Conservation (phyloP, 1,140 invertebrate species). For the Drosophila bocki region DNA sequence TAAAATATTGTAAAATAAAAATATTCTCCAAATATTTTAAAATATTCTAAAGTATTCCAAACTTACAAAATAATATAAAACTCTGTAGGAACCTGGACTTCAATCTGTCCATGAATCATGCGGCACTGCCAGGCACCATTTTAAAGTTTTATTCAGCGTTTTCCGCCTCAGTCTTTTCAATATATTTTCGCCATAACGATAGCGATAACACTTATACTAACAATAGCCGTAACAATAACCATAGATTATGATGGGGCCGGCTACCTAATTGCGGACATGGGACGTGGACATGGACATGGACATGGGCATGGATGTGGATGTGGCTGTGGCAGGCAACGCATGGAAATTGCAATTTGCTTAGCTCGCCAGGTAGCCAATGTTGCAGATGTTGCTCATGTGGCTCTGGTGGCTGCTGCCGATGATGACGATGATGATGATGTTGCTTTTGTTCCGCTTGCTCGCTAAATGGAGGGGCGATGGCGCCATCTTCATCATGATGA, state of each 20-base stretch:
- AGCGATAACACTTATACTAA: conserved; percentile 41
- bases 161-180: conserved; percentile 21
- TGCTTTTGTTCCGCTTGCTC: conserved; percentile 52
- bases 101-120: background rate
- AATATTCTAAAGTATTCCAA: too few relatives aligned
- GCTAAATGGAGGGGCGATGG: conserved; percentile 42
- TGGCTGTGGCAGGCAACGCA: conserved; percentile 41
- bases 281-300: conserved; percentile 13
- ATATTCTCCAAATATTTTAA: too few relatives aligned
- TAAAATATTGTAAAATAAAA: too few relatives aligned
- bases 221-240: conserved; percentile 66
- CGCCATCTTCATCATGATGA: conserved; percentile 48
- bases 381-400: conserved; percentile 7
- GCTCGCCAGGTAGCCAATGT: conserved; percentile 31
- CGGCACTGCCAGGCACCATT: conserved; percentile 15
- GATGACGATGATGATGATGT: conserved; percentile 24
- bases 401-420: conserved; percentile 12
- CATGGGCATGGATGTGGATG: conserved; percentile 4
- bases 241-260: conserved; percentile 57
- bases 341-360: conserved; percentile 59
- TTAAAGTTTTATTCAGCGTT: conserved; percentile 6
- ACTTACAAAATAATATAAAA: background rate
- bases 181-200: conserved; percentile 45
- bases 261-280: conserved; percentile 51
- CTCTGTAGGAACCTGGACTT: background rate